Percentiles rank a stretch among this genome's conserved stretches.
These are phyloP conservation scores for Perizoma flavofasciatum DNA, from an alignment of 2,888 invertebrate species.

Conservation along the genomic window DNA sequence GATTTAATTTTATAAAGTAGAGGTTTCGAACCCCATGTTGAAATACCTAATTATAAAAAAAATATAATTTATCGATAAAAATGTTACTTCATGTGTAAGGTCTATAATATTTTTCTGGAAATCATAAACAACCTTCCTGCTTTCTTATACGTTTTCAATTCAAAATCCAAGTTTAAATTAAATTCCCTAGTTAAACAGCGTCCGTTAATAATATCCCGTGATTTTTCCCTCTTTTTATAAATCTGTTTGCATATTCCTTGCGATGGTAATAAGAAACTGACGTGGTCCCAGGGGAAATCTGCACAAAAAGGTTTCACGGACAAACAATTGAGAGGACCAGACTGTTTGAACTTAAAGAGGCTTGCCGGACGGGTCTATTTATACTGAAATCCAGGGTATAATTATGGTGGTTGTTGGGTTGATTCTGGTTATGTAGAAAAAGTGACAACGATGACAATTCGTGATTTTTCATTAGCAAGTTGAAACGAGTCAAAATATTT, in stretches of 20 bases:
- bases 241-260: constrained; percentile 69
- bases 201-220: constrained; percentile 24
- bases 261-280: constrained; percentile 65
- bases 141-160: constrained; percentile 3
- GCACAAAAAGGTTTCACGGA: constrained; percentile 70
- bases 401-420: background rate
- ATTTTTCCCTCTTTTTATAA: constrained; percentile 51
- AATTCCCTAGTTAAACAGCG: constrained; percentile 12
- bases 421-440: too few relatives aligned
- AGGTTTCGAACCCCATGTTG: too few relatives aligned
- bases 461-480: too few relatives aligned
- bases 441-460: too few relatives aligned
- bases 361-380: constrained; percentile 3
- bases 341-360: constrained; percentile 54
- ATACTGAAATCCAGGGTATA: background rate
- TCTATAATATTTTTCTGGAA: background rate
- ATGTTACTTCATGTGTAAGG: too few relatives aligned
- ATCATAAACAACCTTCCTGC: background rate
- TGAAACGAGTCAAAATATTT: too few relatives aligned
- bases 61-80: too few relatives aligned
- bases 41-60: too few relatives aligned
- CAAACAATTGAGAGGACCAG: constrained; percentile 64
- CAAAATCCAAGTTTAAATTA: constrained; percentile 4
- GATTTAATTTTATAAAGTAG: too few relatives aligned
- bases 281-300: constrained; percentile 75